phyloP scores from a whole-genome alignment of 2,113 vertebrate genomes.

The Pholis gunnellus region DNA sequence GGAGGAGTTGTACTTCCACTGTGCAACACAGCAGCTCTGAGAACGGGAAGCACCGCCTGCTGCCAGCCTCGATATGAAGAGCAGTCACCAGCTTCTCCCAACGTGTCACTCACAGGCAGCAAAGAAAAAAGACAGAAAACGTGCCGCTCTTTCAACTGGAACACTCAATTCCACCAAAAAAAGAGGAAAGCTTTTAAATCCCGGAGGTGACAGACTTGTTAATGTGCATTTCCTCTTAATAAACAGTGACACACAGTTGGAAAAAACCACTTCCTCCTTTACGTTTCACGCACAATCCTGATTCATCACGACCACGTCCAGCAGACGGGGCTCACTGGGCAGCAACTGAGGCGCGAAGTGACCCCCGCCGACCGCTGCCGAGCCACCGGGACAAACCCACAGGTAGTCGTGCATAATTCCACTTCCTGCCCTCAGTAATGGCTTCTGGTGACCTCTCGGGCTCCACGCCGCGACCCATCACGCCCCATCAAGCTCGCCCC shows the following conservation, averaged over 20 bases:
- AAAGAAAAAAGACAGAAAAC: neutral
- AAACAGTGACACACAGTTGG: conserved; percentile 27
- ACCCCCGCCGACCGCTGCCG: conserved; percentile 45
- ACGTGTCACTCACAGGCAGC: conserved; percentile 43
- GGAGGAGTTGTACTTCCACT: conserved; percentile 28
- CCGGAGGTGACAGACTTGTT: conserved; percentile 34
- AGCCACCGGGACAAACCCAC: conserved; percentile 42
- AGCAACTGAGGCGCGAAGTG: conserved; percentile 54
- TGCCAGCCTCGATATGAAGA: conserved; percentile 38
- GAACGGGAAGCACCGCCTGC: conserved; percentile 37
- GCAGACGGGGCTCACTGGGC: conserved; percentile 54
- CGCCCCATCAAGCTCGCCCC: conserved; percentile 47
- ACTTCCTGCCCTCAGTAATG: conserved; percentile 61
- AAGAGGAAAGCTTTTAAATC: conserved; percentile 30
- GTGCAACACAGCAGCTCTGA: conserved; percentile 20
- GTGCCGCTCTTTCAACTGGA: conserved; percentile 34
- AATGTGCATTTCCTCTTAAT: conserved; percentile 38
- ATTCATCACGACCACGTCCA: neutral
- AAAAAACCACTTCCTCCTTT: conserved; percentile 6
- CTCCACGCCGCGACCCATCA: conserved; percentile 30
- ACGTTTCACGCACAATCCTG: conserved; percentile 8
- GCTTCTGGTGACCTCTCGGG: conserved; percentile 66
- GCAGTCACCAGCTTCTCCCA: conserved; percentile 32
- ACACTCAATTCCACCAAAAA: conserved; percentile 7
- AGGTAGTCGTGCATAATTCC: conserved; percentile 65